Percentiles rank a stretch among this genome's conserved stretches.
phyloP scores from a whole-genome alignment of 2,113 vertebrate genomes.

The Dascyllus trimaculatus region DNA sequence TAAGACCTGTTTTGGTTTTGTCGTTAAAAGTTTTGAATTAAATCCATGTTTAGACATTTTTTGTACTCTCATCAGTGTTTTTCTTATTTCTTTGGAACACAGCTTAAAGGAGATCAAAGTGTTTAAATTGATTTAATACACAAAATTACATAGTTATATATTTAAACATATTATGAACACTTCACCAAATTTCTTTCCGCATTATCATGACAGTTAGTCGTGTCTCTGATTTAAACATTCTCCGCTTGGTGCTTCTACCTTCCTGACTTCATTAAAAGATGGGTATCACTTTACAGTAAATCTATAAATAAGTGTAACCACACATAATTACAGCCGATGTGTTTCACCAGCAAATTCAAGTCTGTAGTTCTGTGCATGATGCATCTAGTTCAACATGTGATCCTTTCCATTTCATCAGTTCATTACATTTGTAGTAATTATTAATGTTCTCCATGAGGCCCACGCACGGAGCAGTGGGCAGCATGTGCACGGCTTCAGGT shows the following conservation, averaged over 20 bases:
- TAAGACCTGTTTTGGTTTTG: too few relatives aligned
- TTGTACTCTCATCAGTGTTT: not conserved
- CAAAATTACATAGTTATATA: not conserved
- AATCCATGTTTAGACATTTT: not conserved
- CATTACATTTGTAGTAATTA: constrained; percentile 20
- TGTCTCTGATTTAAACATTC: not conserved
- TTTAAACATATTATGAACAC: not conserved
- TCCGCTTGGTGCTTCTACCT: not conserved
- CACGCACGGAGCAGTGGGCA: constrained; percentile 28
- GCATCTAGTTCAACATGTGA: not conserved
- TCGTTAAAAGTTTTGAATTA: too few relatives aligned
- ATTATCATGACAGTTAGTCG: not conserved
- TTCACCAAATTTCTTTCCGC: not conserved
- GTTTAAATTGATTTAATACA: constrained; percentile 20
- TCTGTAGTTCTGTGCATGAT: not conserved
- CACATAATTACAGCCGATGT: not conserved
- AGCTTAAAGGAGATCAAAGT: not conserved
- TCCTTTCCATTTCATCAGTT: not conserved
- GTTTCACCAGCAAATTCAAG: constrained; percentile 13
- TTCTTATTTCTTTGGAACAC: not conserved
- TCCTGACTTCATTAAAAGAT: not conserved
- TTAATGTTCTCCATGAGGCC: constrained; percentile 33
- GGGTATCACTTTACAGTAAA: not conserved
- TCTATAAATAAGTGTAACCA: constrained; percentile 40
- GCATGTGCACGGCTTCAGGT: constrained; percentile 1